These are phyloP conservation scores for Drosophila equinoxialis DNA, from an alignment of 1,140 invertebrate genomes.

Conservation along the genomic window DNA sequence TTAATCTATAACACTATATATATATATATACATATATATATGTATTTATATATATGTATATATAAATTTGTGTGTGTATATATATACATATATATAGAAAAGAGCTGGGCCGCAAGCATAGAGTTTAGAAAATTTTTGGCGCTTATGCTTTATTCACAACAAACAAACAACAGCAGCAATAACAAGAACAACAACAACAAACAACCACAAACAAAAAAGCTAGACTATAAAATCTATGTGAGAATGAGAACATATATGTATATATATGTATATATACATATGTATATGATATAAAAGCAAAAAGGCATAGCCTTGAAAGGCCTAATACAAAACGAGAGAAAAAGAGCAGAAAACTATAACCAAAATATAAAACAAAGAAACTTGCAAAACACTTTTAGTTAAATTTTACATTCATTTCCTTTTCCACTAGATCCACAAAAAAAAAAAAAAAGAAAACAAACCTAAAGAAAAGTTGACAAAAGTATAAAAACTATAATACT, in stretches of 20 bases:
- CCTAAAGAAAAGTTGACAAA: neutral
- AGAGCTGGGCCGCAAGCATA: slow-evolving; percentile 12
- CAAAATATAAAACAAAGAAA: slow-evolving; percentile 12
- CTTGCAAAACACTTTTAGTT: slow-evolving; percentile 1
- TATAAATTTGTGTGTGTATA: slow-evolving; percentile 8
- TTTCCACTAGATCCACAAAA: neutral
- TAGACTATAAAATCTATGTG: slow-evolving; percentile 5
- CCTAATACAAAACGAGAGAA: slow-evolving; percentile 12
- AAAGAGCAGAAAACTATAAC: neutral
- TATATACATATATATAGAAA: neutral
- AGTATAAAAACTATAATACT: neutral
- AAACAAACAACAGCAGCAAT: neutral
- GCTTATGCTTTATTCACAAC: slow-evolving; percentile 3
- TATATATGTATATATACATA: neutral
- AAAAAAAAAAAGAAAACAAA: slow-evolving; percentile 2
- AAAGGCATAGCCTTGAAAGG: slow-evolving; percentile 1
- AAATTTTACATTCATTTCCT: slow-evolving; percentile 13
- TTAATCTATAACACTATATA: slow-evolving; percentile 26
- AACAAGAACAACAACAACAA: neutral
- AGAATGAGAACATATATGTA: neutral
- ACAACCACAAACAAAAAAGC: neutral
- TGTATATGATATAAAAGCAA: neutral
- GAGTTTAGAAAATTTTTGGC: slow-evolving; percentile 8
- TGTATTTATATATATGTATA: neutral
- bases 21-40: slow-evolving; percentile 1